These are phyloP conservation scores for Microplitis mediator DNA, from an alignment of 1,140 invertebrate genomes.

Conservation along the genomic window DNA sequence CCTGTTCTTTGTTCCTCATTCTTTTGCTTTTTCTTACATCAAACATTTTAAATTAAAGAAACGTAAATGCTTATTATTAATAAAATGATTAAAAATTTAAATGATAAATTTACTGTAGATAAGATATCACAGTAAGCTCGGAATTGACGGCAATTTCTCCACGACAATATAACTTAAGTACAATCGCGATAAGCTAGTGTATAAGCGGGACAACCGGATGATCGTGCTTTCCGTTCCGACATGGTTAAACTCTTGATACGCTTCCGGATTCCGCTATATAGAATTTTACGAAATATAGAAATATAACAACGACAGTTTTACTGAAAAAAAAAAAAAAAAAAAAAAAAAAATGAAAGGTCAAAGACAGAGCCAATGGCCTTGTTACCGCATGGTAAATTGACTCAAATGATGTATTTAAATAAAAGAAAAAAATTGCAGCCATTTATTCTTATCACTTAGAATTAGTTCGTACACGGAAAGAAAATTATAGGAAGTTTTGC, in stretches of 20 bases:
- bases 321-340: no score
- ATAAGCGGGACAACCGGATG: not conserved
- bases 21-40: no score
- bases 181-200: slow-evolving; percentile 5
- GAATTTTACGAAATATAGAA: not conserved
- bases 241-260: not conserved
- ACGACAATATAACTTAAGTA: slow-evolving; percentile 1
- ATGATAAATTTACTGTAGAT: not conserved
- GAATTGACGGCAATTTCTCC: slow-evolving; percentile 8
- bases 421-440: no score
- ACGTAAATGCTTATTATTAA: not conserved
- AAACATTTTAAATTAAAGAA: no score
- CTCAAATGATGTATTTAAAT: no score
- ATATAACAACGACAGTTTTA: no score
- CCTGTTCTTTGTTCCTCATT: no score
- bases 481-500: no score
- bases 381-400: not conserved
- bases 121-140: not conserved
- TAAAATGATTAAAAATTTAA: not conserved
- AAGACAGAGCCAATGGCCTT: not conserved
- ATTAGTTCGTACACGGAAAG: no score
- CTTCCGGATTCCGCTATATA: not conserved
- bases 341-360: no score
- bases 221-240: slow-evolving; percentile 13
- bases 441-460: no score